Conservation (phyloP, 2,888 invertebrate species). For the Drosophila merina region DNA sequence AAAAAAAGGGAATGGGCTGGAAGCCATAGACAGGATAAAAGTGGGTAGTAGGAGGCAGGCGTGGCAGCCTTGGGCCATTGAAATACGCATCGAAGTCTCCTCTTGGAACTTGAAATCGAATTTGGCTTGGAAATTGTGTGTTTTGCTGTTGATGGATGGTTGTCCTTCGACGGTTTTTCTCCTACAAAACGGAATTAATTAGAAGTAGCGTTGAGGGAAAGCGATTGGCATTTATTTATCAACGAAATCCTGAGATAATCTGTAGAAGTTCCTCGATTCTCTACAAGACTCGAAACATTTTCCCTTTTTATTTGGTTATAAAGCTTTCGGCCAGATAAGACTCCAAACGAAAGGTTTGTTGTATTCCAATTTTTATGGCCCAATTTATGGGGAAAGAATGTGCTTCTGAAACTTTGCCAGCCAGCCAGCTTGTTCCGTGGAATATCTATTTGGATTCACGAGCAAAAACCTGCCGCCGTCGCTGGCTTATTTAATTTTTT, state of each 20-base stretch:
- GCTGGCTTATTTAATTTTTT: slow-evolving; percentile 30
- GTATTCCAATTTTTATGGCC: background rate
- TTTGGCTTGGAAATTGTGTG: slow-evolving; percentile 44
- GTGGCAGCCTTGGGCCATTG: slow-evolving; percentile 55
- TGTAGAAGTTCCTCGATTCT: background rate
- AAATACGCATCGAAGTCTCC: slow-evolving; percentile 23
- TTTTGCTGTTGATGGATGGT: slow-evolving; percentile 41
- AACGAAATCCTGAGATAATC: background rate
- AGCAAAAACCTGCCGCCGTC: background rate
- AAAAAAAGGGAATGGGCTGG: background rate
- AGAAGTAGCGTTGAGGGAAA: slow-evolving; percentile 15
- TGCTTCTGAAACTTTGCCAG: background rate
- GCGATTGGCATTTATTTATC: slow-evolving; percentile 19
- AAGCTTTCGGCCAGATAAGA: too few species aligned
- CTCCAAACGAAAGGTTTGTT: too few species aligned
- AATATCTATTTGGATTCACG: slow-evolving; percentile 21
- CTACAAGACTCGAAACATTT: background rate
- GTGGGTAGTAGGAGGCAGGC: slow-evolving; percentile 9
- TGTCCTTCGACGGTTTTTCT: slow-evolving; percentile 13
- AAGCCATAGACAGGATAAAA: slow-evolving; percentile 1
- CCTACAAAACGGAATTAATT: slow-evolving; percentile 35
- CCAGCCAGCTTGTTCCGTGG: background rate
- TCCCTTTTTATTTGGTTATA: background rate
- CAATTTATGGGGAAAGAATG: background rate
- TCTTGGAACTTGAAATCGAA: slow-evolving; percentile 29